These are phyloP conservation scores for Ditula angustiorana DNA, from an alignment of 2,888 invertebrate species.

Conservation along the genomic window DNA sequence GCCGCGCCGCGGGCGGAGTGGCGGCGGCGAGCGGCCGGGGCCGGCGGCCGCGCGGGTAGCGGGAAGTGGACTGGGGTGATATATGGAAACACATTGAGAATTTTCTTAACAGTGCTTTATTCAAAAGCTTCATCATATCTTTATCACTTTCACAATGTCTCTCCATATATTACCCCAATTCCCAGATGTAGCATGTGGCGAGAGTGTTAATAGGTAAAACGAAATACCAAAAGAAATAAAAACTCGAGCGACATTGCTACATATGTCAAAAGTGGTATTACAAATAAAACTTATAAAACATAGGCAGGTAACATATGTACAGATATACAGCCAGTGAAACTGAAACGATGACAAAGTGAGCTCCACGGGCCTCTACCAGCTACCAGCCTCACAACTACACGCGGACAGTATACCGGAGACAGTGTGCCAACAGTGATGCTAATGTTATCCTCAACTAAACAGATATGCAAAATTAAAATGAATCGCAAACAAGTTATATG, in stretches of 20 bases:
- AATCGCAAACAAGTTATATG: slow-evolving; percentile 67
- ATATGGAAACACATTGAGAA: slow-evolving; percentile 89
- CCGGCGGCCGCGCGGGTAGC: slow-evolving; percentile 50
- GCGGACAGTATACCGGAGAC: slow-evolving; percentile 36
- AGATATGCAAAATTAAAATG: slow-evolving; percentile 63
- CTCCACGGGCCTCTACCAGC: slow-evolving; percentile 58
- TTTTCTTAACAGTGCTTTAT: slow-evolving; percentile 89
- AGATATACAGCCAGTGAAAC: slow-evolving; percentile 81
- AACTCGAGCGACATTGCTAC: slow-evolving; percentile 84
- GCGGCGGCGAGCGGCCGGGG: too few relatives aligned
- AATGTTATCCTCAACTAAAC: slow-evolving; percentile 50
- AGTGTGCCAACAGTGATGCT: slow-evolving; percentile 42
- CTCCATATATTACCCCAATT: slow-evolving; percentile 89
- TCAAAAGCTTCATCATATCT: slow-evolving; percentile 87
- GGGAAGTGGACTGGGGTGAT: slow-evolving; percentile 73
- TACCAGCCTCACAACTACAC: slow-evolving; percentile 38
- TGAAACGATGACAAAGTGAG: slow-evolving; percentile 82
- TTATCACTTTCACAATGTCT: slow-evolving; percentile 88
- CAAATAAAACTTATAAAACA: slow-evolving; percentile 84
- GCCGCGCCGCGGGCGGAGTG: slow-evolving; percentile 38
- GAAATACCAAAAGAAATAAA: slow-evolving; percentile 72
- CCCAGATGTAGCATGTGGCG: slow-evolving; percentile 85
- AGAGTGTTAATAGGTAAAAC: slow-evolving; percentile 76
- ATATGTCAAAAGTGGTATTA: slow-evolving; percentile 87
- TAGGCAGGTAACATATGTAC: slow-evolving; percentile 84